Conservation (phyloP, 2,888 invertebrate species). For the Leptinotarsa tumamoca region DNA sequence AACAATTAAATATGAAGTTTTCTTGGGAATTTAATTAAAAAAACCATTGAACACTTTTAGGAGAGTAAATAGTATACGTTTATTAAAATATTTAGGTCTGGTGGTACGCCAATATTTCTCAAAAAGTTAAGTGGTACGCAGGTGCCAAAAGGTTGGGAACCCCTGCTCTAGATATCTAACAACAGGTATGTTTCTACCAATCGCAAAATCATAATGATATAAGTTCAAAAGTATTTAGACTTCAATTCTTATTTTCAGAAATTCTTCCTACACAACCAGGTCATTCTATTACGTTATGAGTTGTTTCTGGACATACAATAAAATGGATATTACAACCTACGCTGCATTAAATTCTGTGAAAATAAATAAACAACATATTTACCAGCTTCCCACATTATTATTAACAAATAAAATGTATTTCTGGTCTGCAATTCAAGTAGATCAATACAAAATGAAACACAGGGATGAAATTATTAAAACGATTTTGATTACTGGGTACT, state of each 20-base stretch:
- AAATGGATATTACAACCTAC: slow-evolving; percentile 1
- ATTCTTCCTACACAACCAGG: neutral
- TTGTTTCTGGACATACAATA: neutral
- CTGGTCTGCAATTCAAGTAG: neutral
- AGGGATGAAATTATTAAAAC: neutral
- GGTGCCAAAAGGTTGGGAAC: too few species aligned
- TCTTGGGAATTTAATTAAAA: too few species aligned
- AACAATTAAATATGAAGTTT: too few species aligned
- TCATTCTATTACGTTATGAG: neutral
- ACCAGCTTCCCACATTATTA: slow-evolving; percentile 8
- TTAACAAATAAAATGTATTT: neutral
- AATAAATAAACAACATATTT: neutral
- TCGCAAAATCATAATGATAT: too few species aligned
- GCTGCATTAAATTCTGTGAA: neutral
- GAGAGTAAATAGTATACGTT: too few species aligned
- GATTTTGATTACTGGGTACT: too few species aligned
- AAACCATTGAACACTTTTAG: too few species aligned
- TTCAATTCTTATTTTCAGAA: neutral
- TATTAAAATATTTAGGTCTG: too few species aligned
- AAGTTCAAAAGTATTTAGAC: neutral
- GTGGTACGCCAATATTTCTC: too few species aligned
- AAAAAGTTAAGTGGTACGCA: too few species aligned
- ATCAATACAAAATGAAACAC: neutral
- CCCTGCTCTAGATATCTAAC: too few species aligned
- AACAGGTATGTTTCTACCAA: too few species aligned